These are phyloP conservation scores for Larimichthys polyactis DNA, from an alignment of 2,113 vertebrate genomes.

Conservation along the genomic window DNA sequence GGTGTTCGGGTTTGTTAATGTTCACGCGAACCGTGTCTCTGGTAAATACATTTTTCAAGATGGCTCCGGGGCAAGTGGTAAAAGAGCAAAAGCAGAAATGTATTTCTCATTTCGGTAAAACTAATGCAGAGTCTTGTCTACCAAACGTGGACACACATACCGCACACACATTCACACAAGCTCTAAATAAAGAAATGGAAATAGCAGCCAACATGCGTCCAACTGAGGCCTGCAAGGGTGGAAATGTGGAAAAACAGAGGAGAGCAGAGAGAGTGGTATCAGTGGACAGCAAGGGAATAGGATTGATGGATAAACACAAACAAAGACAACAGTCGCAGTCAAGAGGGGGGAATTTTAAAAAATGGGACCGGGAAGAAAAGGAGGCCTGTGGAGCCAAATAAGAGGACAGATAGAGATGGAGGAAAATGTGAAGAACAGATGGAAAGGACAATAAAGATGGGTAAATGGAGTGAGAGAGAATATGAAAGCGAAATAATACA, in stretches of 20 bases:
- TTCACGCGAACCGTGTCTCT: constrained; percentile 14
- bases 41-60: constrained; percentile 68
- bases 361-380: constrained; percentile 10
- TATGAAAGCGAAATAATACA: constrained; percentile 45
- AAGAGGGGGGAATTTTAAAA: constrained; percentile 13
- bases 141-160: constrained; percentile 34
- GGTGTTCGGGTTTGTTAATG: constrained; percentile 2
- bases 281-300: constrained; percentile 15
- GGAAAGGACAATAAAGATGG: constrained; percentile 40
- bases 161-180: constrained; percentile 1
- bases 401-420: constrained; percentile 9
- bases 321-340: constrained; percentile 26
- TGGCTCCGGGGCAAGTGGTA: constrained; percentile 59
- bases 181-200: constrained; percentile 34
- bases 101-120: constrained; percentile 61
- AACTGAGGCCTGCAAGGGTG: constrained; percentile 42
- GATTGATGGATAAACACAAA: constrained; percentile 37
- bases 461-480: constrained; percentile 34
- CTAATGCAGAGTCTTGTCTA: constrained; percentile 62
- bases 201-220: constrained; percentile 26
- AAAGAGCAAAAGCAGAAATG: constrained; percentile 52
- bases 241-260: not conserved
- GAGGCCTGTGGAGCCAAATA: not conserved
- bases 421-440: constrained; percentile 39
- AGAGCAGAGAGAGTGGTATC: constrained; percentile 12